Percentiles rank a stretch among this genome's conserved stretches.
Conservation (phyloP, 1,140 invertebrate genomes). For the Aleiodes sp. region DNA sequence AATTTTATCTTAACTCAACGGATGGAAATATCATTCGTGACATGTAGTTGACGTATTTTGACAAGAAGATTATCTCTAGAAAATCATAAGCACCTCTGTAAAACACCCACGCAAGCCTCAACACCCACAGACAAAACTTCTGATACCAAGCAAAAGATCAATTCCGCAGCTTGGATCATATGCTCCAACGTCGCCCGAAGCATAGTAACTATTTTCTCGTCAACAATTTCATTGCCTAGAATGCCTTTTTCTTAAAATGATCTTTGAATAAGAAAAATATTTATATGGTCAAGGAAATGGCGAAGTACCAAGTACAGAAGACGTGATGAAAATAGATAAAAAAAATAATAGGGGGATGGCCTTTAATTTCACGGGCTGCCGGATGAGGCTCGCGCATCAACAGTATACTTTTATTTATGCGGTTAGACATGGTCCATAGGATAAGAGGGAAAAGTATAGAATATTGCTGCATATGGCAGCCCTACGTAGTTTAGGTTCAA, state of each 20-base stretch:
- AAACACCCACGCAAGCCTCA: too few relatives aligned
- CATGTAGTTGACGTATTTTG: too few relatives aligned
- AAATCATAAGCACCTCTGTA: too few relatives aligned
- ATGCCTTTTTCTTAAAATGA: not conserved
- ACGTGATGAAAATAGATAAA: not conserved
- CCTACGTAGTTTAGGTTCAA: not conserved
- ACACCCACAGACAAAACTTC: too few relatives aligned
- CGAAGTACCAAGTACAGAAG: not conserved
- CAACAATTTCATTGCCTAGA: not conserved
- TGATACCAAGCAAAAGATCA: too few relatives aligned
- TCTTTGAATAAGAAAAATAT: not conserved
- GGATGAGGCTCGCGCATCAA: constrained; percentile 22
- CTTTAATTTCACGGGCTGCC: constrained; percentile 53
- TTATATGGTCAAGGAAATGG: not conserved
- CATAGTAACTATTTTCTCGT: not conserved
- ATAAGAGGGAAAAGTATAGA: not conserved
- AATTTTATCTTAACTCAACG: too few relatives aligned
- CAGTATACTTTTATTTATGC: constrained; percentile 50
- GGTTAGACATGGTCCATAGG: constrained; percentile 38
- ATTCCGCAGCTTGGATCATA: not conserved
- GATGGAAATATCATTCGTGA: too few relatives aligned
- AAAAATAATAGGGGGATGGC: constrained; percentile 28
- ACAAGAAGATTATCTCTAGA: too few relatives aligned
- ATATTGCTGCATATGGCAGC: not conserved
- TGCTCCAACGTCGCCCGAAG: not conserved